These are phyloP conservation scores for Eupeodes corollae DNA, from an alignment of 1,140 invertebrate genomes.

Conservation along the genomic window DNA sequence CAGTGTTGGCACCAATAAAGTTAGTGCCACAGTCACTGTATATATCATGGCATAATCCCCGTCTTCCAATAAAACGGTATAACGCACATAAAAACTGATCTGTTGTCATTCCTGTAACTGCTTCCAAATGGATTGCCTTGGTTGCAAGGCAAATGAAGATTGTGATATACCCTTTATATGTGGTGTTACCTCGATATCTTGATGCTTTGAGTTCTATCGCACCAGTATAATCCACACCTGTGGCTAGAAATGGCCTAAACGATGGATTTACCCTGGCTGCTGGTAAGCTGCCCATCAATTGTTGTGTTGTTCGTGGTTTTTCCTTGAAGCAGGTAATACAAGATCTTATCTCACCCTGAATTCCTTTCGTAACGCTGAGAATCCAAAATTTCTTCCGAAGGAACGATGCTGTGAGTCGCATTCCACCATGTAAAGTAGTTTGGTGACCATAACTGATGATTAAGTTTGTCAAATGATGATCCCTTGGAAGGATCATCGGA, in stretches of 20 bases:
- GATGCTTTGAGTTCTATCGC: conserved; percentile 11
- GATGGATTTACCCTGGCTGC: conserved; percentile 9
- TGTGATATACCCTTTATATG: conserved; percentile 15
- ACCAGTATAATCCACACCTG: conserved; percentile 25
- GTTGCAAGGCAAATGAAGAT: conserved; percentile 16
- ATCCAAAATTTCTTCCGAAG: too few species aligned
- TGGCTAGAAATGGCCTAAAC: conserved; percentile 17
- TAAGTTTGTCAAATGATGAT: too few species aligned
- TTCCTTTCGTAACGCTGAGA: too few species aligned
- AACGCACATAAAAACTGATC: conserved; percentile 24
- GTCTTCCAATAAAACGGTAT: conserved; percentile 17
- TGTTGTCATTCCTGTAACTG: conserved; percentile 12
- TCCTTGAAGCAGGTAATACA: too few species aligned
- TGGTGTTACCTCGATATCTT: conserved; percentile 10
- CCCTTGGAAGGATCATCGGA: too few species aligned
- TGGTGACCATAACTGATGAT: too few species aligned
- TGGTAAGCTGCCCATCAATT: not conserved
- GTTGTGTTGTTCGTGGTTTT: too few species aligned
- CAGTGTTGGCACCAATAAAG: conserved; percentile 1
- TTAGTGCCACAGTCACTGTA: not conserved
- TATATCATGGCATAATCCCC: conserved; percentile 9
- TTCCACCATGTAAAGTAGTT: too few species aligned
- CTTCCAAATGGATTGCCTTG: conserved; percentile 17
- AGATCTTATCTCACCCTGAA: too few species aligned
- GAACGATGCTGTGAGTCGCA: too few species aligned